Evolutionary conservation across 30 jellyfish, hydroid and myxozoan species (phyloP), one percentile per base, ranked within the genome.

Genomic region (Euphysa ruthae): DNA sequence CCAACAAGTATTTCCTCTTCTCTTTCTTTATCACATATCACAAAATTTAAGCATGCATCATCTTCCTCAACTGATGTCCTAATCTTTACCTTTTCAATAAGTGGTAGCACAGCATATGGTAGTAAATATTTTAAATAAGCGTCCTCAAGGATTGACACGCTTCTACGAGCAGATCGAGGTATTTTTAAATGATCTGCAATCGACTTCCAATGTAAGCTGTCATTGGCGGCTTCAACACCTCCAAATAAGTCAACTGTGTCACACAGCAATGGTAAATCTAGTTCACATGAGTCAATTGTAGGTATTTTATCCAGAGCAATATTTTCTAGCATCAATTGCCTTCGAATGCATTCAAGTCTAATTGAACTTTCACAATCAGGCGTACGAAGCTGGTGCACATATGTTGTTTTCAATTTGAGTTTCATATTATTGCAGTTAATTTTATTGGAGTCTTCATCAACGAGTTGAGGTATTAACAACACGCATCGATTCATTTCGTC

Each of bases 201-300:
- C 19, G 50, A 30, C 49, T 68, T 68, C 80, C 80, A 68, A 27
- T 35, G 46, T 18, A 30, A 69, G n/a, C 34, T 61, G 16, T 34
- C 26, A 30, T 52, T 68, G 55, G 50, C 80, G 25, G 80, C 16
- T 23, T 68, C 80, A 14, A 68, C 50, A 5, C 80, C 80, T 43
- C 80, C 80, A 50, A 68, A 68, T 7, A 28, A 4, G 18, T 49
- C 50, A n/a, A 68, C 80, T 7, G 69, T 49, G 2, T 68, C 80
- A 22, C 19, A 16, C 5, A 68, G 54, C 8, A 43, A 28, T 2
- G 80, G 80, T 55, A 68, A 43, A 50, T 68, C 80, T 19, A 68
- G 23, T 43, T 68, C 80, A 50, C 73, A 44, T 19, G 50, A 30
- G 4, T 69, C 80, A 10, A 68, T 28, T 43, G 25, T 30, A 20